Evolutionary conservation across 2,113 vertebrate species (phyloP), one percentile per base, ranked within the genome.

Genomic region (Macroglossus sobrinus): DNA sequence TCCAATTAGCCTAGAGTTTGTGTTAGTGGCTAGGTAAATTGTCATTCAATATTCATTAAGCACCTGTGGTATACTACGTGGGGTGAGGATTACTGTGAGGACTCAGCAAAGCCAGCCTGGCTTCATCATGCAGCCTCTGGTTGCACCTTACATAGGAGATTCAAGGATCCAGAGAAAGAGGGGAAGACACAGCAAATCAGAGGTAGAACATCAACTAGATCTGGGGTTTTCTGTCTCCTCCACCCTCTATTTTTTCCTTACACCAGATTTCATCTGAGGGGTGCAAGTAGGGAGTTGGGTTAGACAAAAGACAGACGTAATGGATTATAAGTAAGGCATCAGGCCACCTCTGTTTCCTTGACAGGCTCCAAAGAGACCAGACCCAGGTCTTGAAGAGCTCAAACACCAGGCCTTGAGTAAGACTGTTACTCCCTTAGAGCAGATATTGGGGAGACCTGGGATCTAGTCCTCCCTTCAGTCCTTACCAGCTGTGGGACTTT

Each of bases 261-360:
- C 40, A 26, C 38, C 33, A 33, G 78, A 28, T 18, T 69, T 69
- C 35, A 64, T 40, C 24, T 18, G 21, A 85, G 72, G 63, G 22
- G 14, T 18, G 2, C 16, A 1, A 2, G 7, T 5, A 24, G 40
- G 43, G 53, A 74, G 18, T 4, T 45, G 45, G 7, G 33, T 0
- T 18, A 30, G 15, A 66, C 45, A 57, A 28, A 59, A 78, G 24
- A 28, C 68, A 18, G 38, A 14, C 7, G 30, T 22, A 12, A 50
- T 5, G 55, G 4, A 26, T 50, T 86, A 35, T 30, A 33, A 33
- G 8, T 40, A 75, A 61, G 71, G 24, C 35, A 1, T 11, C 81
- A 69, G 57, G 15, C 16, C 43, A 28, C 3, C 28, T 28, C 38
- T n/a, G 14, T 55, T 71, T 61, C 66, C 61, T 71, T 19, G 30